Conservation (phyloP, 2,113 vertebrate species). For the Hippocampus barbouri region DNA sequence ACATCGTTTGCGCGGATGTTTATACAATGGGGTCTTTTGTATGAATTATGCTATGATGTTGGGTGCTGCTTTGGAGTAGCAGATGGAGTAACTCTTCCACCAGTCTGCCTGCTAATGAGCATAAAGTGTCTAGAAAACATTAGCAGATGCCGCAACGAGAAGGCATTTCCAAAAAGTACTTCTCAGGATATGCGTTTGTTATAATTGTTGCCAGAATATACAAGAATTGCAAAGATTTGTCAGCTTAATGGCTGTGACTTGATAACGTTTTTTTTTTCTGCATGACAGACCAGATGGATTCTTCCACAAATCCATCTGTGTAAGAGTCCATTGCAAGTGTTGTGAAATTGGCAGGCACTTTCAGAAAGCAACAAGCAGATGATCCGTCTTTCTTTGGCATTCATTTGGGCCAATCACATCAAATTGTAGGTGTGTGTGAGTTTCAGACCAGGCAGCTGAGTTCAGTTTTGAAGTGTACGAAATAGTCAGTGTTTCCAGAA, state of each 20-base stretch:
- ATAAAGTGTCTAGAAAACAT: slow-evolving; percentile 40
- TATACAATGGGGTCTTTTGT: slow-evolving; percentile 1
- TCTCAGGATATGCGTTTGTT: slow-evolving; percentile 14
- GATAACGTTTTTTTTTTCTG: neutral
- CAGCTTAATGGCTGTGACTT: neutral
- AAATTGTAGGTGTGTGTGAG: neutral
- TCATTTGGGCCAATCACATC: neutral
- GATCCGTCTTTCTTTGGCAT: neutral
- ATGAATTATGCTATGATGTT: slow-evolving; percentile 15
- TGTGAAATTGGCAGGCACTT: slow-evolving; percentile 2
- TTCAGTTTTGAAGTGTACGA: neutral
- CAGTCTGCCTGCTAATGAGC: slow-evolving; percentile 53
- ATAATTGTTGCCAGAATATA: neutral
- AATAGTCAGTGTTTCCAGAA: no score
- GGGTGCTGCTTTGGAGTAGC: slow-evolving; percentile 39
- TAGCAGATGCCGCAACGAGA: slow-evolving; percentile 44
- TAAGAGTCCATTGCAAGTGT: neutral
- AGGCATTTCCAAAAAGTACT: slow-evolving; percentile 15
- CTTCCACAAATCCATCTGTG: neutral
- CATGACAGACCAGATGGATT: neutral
- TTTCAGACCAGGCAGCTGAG: neutral
- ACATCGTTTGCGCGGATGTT: neutral
- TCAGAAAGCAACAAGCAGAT: neutral
- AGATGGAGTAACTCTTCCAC: slow-evolving; percentile 52
- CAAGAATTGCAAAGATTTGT: slow-evolving; percentile 10